phyloP scores from a whole-genome alignment of 2,113 vertebrate genomes.

The Pygoscelis adeliae region DNA sequence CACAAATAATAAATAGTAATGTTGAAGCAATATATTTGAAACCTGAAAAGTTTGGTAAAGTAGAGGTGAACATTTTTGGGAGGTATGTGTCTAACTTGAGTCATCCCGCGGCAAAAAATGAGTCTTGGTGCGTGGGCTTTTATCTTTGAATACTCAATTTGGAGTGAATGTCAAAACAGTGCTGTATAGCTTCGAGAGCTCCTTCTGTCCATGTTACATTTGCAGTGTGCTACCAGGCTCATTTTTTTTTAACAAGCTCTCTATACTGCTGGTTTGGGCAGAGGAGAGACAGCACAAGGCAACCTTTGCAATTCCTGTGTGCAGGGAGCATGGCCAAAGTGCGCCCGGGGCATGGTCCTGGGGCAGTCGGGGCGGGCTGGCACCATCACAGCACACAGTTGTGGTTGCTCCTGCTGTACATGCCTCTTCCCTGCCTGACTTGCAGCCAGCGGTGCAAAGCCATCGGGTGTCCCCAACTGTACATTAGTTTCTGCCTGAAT shows the following conservation, averaged over 20 bases:
- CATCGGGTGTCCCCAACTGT: background rate
- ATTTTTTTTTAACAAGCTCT: fast-evolving
- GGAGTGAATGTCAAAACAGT: background rate
- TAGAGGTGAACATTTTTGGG: fast-evolving
- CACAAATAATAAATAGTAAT: background rate
- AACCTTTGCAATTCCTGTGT: background rate
- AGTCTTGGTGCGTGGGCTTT: background rate
- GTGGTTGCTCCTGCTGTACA: background rate
- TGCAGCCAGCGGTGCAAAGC: background rate
- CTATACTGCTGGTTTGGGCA: background rate
- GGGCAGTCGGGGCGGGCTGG: background rate
- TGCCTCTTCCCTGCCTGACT: background rate
- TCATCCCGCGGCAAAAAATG: fast-evolving
- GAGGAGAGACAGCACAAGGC: background rate
- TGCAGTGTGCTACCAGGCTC: background rate
- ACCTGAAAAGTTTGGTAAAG: background rate
- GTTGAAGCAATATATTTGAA: background rate
- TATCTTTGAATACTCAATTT: fast-evolving
- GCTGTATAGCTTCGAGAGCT: background rate
- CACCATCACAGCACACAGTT: fast-evolving
- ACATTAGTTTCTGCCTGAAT: background rate
- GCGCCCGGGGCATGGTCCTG: background rate
- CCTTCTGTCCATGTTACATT: fast-evolving
- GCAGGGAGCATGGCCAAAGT: fast-evolving
- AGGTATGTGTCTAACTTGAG: background rate